A percentile compares a stretch with the other conserved stretches of the same genome.
Conservation (phyloP, 2,888 invertebrate species). For the Amphimallon solstitiale region DNA sequence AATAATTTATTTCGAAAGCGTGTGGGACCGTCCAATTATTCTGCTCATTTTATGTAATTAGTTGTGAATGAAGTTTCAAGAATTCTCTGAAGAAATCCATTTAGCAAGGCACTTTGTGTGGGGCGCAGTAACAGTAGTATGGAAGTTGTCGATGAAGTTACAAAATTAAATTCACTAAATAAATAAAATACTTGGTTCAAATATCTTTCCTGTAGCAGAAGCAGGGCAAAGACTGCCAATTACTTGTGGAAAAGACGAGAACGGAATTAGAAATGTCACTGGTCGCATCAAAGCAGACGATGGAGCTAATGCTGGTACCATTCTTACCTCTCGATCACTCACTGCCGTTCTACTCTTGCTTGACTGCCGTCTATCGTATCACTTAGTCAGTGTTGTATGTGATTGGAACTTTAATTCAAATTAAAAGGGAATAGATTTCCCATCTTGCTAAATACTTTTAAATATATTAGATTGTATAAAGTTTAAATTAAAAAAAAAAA, state of each 20-base stretch:
- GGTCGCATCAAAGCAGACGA: constrained; percentile 19
- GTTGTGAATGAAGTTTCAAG: constrained; percentile 36
- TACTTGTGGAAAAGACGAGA: constrained; percentile 22
- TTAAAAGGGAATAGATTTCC: neutral
- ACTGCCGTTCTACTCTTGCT: neutral
- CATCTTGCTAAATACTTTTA: neutral
- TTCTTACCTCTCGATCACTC: neutral
- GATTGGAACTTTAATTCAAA: constrained; percentile 17
- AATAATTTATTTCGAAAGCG: constrained; percentile 38
- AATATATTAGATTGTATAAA: no score
- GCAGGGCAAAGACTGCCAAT: constrained; percentile 28
- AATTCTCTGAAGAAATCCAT: constrained; percentile 36
- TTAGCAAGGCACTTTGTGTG: constrained; percentile 36
- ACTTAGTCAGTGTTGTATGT: constrained; percentile 15
- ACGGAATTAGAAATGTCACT: constrained; percentile 34
- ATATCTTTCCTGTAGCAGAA: constrained; percentile 38
- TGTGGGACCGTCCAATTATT: constrained; percentile 37
- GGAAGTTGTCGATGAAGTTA: constrained; percentile 39
- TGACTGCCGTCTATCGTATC: constrained; percentile 15
- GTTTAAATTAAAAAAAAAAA: no score
- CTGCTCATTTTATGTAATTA: constrained; percentile 38
- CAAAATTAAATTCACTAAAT: constrained; percentile 51
- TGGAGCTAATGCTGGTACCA: neutral
- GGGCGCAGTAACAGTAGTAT: constrained; percentile 20
- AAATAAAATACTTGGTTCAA: constrained; percentile 48